These are phyloP conservation scores for Tylochromis polylepis DNA, from an alignment of 2,113 vertebrate species.

Conservation along the genomic window DNA sequence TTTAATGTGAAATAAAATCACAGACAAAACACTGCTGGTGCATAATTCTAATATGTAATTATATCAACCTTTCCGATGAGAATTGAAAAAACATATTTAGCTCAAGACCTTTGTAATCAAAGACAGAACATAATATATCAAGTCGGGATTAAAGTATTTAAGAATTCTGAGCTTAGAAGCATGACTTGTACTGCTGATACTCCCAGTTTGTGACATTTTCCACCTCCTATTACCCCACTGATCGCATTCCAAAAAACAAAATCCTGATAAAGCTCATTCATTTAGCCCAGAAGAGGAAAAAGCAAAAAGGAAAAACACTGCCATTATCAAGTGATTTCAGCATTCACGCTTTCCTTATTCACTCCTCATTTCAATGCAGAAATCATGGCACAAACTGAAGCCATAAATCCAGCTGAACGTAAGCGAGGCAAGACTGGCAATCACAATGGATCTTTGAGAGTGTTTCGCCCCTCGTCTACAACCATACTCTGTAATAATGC, in stretches of 20 bases:
- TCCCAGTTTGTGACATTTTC: not conserved
- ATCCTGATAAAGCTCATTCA: constrained; percentile 16
- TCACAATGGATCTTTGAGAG: constrained; percentile 62
- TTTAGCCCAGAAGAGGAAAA: constrained; percentile 1
- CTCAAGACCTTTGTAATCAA: not conserved
- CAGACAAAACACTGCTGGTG: not conserved
- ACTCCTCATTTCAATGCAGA: constrained; percentile 40
- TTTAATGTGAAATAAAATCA: not conserved
- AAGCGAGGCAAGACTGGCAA: constrained; percentile 40
- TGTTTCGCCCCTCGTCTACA: constrained; percentile 58
- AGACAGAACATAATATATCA: not conserved
- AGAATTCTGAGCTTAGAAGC: not conserved
- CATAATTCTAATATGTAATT: not conserved
- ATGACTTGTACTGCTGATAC: not conserved
- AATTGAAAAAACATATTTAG: not conserved
- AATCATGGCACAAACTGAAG: constrained; percentile 33
- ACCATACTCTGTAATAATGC: constrained; percentile 51
- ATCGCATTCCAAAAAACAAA: not conserved
- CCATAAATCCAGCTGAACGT: constrained; percentile 47
- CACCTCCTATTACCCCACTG: not conserved
- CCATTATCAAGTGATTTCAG: constrained; percentile 37
- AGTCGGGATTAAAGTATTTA: not conserved
- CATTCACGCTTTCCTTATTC: constrained; percentile 30
- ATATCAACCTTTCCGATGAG: not conserved
- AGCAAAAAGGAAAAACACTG: constrained; percentile 7